These are phyloP conservation scores for Coelogynopora nodosa DNA, from an alignment of 2,888 invertebrate genomes.

Conservation along the genomic window DNA sequence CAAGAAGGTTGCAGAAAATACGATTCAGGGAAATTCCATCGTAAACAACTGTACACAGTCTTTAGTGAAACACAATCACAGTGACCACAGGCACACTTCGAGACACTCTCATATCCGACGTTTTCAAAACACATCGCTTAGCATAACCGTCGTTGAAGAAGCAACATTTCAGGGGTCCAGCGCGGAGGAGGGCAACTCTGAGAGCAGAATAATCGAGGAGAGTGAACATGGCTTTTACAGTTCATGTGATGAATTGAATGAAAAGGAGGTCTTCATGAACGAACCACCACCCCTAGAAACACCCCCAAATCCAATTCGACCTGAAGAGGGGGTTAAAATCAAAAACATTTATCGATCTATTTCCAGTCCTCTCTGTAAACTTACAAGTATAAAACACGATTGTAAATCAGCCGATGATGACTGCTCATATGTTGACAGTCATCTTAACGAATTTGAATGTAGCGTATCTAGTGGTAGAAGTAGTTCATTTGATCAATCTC, in stretches of 20 bases:
- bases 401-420: neutral
- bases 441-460: neutral
- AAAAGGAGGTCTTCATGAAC: neutral
- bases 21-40: neutral
- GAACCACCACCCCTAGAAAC: neutral
- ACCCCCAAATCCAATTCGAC: neutral
- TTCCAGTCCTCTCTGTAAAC: neutral
- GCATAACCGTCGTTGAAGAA: neutral
- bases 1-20: neutral
- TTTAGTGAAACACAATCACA: neutral
- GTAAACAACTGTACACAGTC: neutral
- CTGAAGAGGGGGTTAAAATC: neutral
- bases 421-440: too few relatives aligned
- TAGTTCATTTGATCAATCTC: neutral
- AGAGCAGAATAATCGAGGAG: neutral
- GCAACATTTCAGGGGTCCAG: neutral
- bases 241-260: neutral
- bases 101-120: neutral
- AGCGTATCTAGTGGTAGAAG: neutral
- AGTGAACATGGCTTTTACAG: neutral
- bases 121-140: neutral
- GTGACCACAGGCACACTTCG: neutral
- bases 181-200: neutral
- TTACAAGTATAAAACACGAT: neutral
- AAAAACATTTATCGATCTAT: neutral